A percentile compares a stretch with the other conserved stretches of the same genome.
phyloP scores from a whole-genome alignment of 2,113 vertebrate species.

The Ailurus styani region DNA sequence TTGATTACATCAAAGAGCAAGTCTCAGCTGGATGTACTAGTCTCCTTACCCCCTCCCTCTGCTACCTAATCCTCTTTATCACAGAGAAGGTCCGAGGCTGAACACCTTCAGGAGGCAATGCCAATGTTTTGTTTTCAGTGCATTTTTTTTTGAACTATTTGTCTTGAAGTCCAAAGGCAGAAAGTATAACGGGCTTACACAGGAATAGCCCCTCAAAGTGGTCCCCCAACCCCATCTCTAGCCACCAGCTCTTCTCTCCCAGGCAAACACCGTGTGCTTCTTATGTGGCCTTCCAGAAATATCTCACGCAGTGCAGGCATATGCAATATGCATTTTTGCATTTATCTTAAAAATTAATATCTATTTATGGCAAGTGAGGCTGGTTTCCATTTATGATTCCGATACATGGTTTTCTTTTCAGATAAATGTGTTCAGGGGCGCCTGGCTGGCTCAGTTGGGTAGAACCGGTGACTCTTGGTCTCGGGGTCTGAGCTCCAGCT shows the following conservation, averaged over 20 bases:
- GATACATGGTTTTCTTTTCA: not conserved
- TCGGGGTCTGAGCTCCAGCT: not conserved
- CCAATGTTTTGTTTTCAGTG: not conserved
- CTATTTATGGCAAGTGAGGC: not conserved
- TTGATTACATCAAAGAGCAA: not conserved
- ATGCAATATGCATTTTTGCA: not conserved
- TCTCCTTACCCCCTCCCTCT: not conserved
- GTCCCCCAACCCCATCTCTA: not conserved
- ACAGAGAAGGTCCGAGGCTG: not conserved
- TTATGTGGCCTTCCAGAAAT: not conserved
- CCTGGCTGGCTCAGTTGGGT: not conserved
- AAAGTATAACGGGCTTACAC: not conserved
- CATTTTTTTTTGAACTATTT: not conserved
- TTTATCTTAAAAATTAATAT: not conserved
- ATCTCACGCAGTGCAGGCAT: not conserved
- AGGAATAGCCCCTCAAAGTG: not conserved
- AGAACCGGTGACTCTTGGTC: not conserved
- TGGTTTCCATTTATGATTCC: not conserved
- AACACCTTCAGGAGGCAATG: not conserved
- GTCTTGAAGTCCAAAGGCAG: not conserved
- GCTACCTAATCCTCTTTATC: not conserved
- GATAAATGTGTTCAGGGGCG: not conserved
- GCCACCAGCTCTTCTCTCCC: not conserved
- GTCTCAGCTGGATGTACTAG: not conserved
- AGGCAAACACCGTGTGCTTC: accelerated